These are phyloP conservation scores for Spodoptera picta DNA, from an alignment of 2,888 invertebrate genomes.

Conservation along the genomic window DNA sequence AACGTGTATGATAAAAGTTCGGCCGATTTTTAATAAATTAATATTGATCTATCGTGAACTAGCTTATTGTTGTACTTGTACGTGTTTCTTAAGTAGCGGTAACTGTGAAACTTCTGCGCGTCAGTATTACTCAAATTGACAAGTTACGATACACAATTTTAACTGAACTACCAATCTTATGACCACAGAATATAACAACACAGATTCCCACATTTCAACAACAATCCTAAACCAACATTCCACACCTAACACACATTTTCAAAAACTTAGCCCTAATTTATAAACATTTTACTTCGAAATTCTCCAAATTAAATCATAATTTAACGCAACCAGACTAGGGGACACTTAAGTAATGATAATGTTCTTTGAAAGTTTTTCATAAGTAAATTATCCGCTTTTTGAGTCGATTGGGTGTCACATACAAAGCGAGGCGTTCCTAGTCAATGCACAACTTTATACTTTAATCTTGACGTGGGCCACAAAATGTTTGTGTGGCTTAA, in stretches of 20 bases:
- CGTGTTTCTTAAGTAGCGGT: too few species aligned
- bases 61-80: too few species aligned
- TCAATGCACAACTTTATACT: conserved; percentile 64
- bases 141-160: too few species aligned
- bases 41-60: too few species aligned
- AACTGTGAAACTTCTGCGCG: too few species aligned
- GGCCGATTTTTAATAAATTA: too few species aligned
- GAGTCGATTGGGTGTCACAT: conserved; percentile 45
- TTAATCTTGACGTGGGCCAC: conserved; percentile 64
- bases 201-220: conserved; percentile 9
- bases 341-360: conserved; percentile 49
- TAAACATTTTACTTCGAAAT: conserved; percentile 27
- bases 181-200: too few species aligned
- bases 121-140: too few species aligned
- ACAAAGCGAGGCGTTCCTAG: conserved; percentile 44
- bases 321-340: conserved; percentile 48
- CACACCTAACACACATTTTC: conserved; percentile 23
- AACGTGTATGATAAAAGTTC: not conserved
- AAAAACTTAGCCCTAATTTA: conserved; percentile 26
- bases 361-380: conserved; percentile 43
- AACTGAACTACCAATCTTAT: too few species aligned
- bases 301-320: conserved; percentile 59
- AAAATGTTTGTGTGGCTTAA: conserved; percentile 67
- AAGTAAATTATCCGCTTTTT: conserved; percentile 62
- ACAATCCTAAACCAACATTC: not conserved